phyloP scores from a whole-genome alignment of 2,888 invertebrate genomes.

The Chesias legatella region DNA sequence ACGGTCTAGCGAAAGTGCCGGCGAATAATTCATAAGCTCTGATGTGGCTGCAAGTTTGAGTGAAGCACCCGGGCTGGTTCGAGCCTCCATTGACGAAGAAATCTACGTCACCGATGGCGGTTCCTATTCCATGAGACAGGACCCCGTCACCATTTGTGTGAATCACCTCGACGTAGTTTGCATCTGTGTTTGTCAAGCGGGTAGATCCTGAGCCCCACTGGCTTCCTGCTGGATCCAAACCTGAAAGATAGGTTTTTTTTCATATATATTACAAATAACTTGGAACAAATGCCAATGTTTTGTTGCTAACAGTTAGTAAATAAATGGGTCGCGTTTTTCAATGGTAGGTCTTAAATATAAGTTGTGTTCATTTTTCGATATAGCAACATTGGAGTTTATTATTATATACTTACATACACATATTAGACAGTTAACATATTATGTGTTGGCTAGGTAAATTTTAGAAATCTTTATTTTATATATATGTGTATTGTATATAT shows the following conservation, averaged over 20 bases:
- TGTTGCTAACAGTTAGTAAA: too few species aligned
- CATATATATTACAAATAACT: too few species aligned
- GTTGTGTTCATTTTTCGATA: too few species aligned
- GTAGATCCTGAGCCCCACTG: slow-evolving; percentile 40
- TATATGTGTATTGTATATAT: too few species aligned
- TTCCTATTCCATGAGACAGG: slow-evolving; percentile 81
- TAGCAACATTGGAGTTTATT: too few species aligned
- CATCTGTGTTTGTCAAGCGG: slow-evolving; percentile 41
- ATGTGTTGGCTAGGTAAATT: too few species aligned
- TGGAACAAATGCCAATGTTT: too few species aligned
- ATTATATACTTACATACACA: too few species aligned
- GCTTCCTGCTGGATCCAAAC: slow-evolving; percentile 47
- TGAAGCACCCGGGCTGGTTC: slow-evolving; percentile 75
- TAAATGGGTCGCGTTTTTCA: too few species aligned
- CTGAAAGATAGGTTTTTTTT: slow-evolving; percentile 32
- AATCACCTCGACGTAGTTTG: slow-evolving; percentile 58
- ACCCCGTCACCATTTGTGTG: slow-evolving; percentile 53
- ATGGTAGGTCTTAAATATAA: too few species aligned
- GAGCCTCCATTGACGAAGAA: slow-evolving; percentile 93
- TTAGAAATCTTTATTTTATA: too few species aligned
- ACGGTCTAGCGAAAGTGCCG: slow-evolving; percentile 38
- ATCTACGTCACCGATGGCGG: slow-evolving; percentile 89
- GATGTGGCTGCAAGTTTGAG: slow-evolving; percentile 46
- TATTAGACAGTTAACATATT: too few species aligned
- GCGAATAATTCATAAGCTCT: slow-evolving; percentile 51